A percentile compares a stretch with the other conserved stretches of the same genome.
Evolutionary conservation across 2,888 invertebrate species (phyloP).

Genomic region (Pycnomerus fuliginosus): DNA sequence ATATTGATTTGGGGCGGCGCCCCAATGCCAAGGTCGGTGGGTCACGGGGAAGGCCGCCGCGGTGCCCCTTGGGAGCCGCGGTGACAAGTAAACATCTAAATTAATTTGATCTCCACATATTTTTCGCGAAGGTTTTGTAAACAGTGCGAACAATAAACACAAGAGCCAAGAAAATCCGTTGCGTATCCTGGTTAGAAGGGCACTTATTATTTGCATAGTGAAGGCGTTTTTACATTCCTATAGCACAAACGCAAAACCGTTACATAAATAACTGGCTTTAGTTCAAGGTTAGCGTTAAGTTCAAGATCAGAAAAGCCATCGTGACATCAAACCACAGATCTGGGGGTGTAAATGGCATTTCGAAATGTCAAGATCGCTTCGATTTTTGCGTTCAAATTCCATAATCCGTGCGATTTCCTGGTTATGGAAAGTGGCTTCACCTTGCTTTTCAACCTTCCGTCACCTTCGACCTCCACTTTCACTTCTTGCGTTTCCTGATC

Average conservation of each 20-base stretch:
- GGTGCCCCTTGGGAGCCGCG: slow-evolving; percentile 25
- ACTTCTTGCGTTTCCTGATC: slow-evolving; percentile 33
- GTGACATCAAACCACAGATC: slow-evolving; percentile 7
- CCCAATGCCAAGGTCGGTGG: slow-evolving; percentile 30
- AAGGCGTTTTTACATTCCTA: slow-evolving; percentile 2
- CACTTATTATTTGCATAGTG: neutral
- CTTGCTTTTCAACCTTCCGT: slow-evolving; percentile 37
- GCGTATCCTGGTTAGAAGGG: neutral
- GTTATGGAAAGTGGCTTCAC: slow-evolving; percentile 35
- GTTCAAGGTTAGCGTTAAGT: slow-evolving; percentile 20
- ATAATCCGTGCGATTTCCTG: slow-evolving; percentile 26
- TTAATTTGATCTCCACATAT: slow-evolving; percentile 20
- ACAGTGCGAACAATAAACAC: neutral
- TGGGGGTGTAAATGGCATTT: slow-evolving; percentile 22
- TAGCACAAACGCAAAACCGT: no score
- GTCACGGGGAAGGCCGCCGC: slow-evolving; percentile 33
- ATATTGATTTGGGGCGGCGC: slow-evolving; percentile 32
- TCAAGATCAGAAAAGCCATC: slow-evolving; percentile 18
- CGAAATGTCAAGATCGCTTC: slow-evolving; percentile 26
- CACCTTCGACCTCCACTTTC: slow-evolving; percentile 39
- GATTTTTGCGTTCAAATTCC: slow-evolving; percentile 15
- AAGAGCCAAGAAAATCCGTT: neutral
- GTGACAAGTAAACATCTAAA: slow-evolving; percentile 27
- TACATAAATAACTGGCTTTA: slow-evolving; percentile 21
- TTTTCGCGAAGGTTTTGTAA: slow-evolving; percentile 9